Evolutionary conservation across 2,888 invertebrate species (phyloP), one percentile per base, ranked within the genome.

Genomic region (Branchellion lobata): DNA sequence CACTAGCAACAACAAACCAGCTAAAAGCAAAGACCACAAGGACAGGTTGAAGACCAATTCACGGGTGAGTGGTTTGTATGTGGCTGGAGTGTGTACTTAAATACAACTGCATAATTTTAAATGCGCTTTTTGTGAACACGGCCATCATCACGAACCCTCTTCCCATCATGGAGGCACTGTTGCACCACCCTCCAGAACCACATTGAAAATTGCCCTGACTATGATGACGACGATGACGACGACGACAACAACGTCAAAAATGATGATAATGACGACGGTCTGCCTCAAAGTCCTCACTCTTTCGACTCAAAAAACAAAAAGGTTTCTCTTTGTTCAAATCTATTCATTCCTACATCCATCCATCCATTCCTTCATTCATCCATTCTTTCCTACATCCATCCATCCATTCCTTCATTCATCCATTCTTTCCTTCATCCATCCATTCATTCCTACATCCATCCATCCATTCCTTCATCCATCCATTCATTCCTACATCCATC

Each of bases 201-300:
- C n/a, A n/a, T n/a, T n/a, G n/a, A n/a, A n/a, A n/a, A 29, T 5
- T 31, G 76, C 31, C 27, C 18, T n/a, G 33, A n/a, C 27, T 3
- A 18, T 71, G 33, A 5, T 71, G 71, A 71, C 21, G 33, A 34
- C 27, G 33, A 71, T 71, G 71, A 5, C n/a, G 29, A 27, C 36
- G 51, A 36, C 74, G 71, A 71, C 21, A 21, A 34, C 27, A 18
- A 71, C 27, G 71, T 11, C 27, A n/a, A 71, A 3, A 2, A 18
- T 2, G 18, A 29, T 21, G 21, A 0, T 18, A 57, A 57, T 57
- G 57, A 57, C 27, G 57, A 51, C 24, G 76, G 76, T n/a, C 61
- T 76, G 18, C 76, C 57, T 5, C 57, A 29, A 51, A 76, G 57
- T 76, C 53, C 76, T 29, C 21, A 18, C 21, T 34, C 71, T 40